Percentiles rank a stretch among this genome's conserved stretches.
Evolutionary conservation across 2,888 invertebrate species (phyloP).

Genomic region (Mylabris sibirica): DNA sequence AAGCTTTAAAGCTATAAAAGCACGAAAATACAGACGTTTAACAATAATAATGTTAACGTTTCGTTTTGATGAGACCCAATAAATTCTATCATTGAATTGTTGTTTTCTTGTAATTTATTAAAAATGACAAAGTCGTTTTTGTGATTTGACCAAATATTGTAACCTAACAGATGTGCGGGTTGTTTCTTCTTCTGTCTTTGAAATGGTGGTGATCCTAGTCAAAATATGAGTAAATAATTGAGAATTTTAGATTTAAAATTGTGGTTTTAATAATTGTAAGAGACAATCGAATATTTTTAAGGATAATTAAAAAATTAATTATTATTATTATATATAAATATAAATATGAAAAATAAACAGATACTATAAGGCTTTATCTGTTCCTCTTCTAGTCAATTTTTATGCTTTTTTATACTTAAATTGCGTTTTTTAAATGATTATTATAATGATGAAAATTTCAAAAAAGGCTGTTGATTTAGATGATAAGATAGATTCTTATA

Average conservation of each 20-base stretch:
- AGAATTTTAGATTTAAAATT: constrained; percentile 3
- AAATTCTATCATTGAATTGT: background rate
- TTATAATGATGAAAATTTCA: constrained; percentile 40
- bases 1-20: background rate
- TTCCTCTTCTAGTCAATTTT: constrained; percentile 58
- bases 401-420: constrained; percentile 48
- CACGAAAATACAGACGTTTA: no score
- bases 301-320: constrained; percentile 16
- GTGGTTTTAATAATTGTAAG: constrained; percentile 36
- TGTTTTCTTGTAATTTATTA: background rate
- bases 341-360: constrained; percentile 2
- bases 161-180: background rate
- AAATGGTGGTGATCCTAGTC: constrained; percentile 8
- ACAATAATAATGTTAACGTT: constrained; percentile 9
- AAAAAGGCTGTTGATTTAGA: constrained; percentile 50
- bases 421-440: constrained; percentile 39
- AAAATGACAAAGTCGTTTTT: background rate
- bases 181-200: background rate
- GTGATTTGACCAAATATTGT: background rate
- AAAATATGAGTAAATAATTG: background rate
- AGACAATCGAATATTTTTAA: constrained; percentile 50
- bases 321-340: background rate
- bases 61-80: background rate
- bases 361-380: constrained; percentile 47
- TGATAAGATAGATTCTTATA: constrained; percentile 17